Base-by-base conservation (phyloP, 2,888 invertebrate genomes). In the Gari tellinella region DNA sequence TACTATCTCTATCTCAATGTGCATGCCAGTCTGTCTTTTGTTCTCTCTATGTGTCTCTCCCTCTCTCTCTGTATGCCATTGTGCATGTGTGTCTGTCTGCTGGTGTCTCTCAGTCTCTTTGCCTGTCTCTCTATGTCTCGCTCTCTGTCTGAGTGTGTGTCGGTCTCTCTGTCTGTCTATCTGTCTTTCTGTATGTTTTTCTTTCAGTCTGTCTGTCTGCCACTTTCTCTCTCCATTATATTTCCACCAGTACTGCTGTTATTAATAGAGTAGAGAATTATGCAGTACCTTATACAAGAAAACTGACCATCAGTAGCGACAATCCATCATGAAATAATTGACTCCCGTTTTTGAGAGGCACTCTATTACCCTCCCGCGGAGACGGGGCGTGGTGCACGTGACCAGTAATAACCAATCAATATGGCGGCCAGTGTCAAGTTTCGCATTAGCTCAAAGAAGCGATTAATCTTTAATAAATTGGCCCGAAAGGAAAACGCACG, bases 341-440 rank as follows among this genome's bases (percentile, higher is more conserved):
- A 65, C n/a, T 45, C 65, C 70, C 43, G 38, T 25, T 23, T 15
- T 49, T 58, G 60, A 37, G 56, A 55, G 65, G 40, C 53, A 69
- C 60, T 69, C 72, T 69, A 77, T 77, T 77, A 69, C 65, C 64
- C 77, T 61, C 69, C 77, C 65, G 69, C 58, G 64, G 68, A 41
- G 61, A 46, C 31, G 51, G 77, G 77, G 72, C 66, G 72, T 40
- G 61, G 52, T 56, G 49, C 67, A 72, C 62, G 72, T 68, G 72
- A 69, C 70, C 62, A 45, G 53, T 72, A 72, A 72, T 72, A 67
- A 67, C 77, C 66, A 69, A 72, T 77, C 77, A 77, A 77, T 72
- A 77, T 77, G 72, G 68, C 48, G 68, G 53, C 52, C 48, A 46
- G 77, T 77, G 77, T 69, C 72, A 55, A 37, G 56, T 68, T 60